phyloP scores from a whole-genome alignment of 2,888 invertebrate genomes.

The Meghimatium bilineatum region DNA sequence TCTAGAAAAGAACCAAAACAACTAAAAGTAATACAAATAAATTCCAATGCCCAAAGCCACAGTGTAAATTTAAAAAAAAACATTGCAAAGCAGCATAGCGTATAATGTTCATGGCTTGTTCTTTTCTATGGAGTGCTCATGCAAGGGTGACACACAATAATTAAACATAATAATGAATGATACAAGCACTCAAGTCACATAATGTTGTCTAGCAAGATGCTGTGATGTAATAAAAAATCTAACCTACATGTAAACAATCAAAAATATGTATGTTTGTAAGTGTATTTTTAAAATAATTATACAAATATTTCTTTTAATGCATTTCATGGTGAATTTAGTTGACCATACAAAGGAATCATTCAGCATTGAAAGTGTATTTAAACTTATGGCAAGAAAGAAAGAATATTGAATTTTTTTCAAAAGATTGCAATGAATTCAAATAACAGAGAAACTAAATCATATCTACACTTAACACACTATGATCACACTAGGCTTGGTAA shows the following conservation, averaged over 20 bases:
- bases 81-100: slow-evolving; percentile 13
- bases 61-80: not conserved
- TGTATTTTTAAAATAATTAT: not conserved
- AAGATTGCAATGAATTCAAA: not conserved
- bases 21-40: no score
- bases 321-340: slow-evolving; percentile 1
- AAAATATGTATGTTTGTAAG: not conserved
- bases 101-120: not conserved
- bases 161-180: not conserved
- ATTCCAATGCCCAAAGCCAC: not conserved
- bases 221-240: no score
- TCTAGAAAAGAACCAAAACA: no score
- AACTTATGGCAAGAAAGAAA: not conserved
- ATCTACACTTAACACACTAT: not conserved
- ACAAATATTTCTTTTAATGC: not conserved
- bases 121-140: slow-evolving; percentile 3
- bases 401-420: not conserved
- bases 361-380: not conserved
- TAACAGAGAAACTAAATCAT: not conserved
- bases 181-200: not conserved
- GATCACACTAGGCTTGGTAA: not conserved
- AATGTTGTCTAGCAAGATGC: not conserved
- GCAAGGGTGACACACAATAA: not conserved
- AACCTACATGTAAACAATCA: not conserved
- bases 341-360: slow-evolving; percentile 5